Evolutionary conservation across 2,113 vertebrate species (phyloP).

Genomic region (Corythoichthys intestinalis): DNA sequence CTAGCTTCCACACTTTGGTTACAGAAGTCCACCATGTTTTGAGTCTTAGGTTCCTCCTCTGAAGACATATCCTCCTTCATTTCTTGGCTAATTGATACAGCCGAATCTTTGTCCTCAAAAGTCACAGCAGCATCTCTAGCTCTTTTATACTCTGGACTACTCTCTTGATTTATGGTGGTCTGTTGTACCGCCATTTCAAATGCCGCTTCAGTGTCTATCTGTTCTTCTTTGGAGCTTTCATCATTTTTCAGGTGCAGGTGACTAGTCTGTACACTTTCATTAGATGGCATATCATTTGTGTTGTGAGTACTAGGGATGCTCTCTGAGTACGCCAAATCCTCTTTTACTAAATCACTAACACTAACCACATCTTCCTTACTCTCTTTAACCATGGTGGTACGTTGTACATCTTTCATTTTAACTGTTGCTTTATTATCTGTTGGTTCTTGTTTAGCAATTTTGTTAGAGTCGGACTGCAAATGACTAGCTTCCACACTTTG

Average conservation of each 20-base stretch:
- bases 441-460: no score
- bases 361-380: no score
- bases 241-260: background rate
- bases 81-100: background rate
- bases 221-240: background rate
- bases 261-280: conserved; percentile 4
- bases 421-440: conserved; percentile 16
- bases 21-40: background rate
- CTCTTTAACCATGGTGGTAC: no score
- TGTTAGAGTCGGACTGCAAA: background rate
- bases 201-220: background rate
- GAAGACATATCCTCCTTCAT: background rate
- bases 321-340: no score
- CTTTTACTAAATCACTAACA: no score
- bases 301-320: conserved; percentile 5
- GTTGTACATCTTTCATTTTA: conserved; percentile 10
- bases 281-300: background rate
- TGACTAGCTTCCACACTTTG: background rate
- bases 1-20: background rate
- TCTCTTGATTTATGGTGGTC: background rate
- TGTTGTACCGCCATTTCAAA: background rate
- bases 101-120: background rate
- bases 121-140: background rate
- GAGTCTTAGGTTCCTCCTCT: background rate
- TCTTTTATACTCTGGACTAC: background rate